Conservation (phyloP, 2,888 invertebrate genomes). For the Drosophila tripunctata region DNA sequence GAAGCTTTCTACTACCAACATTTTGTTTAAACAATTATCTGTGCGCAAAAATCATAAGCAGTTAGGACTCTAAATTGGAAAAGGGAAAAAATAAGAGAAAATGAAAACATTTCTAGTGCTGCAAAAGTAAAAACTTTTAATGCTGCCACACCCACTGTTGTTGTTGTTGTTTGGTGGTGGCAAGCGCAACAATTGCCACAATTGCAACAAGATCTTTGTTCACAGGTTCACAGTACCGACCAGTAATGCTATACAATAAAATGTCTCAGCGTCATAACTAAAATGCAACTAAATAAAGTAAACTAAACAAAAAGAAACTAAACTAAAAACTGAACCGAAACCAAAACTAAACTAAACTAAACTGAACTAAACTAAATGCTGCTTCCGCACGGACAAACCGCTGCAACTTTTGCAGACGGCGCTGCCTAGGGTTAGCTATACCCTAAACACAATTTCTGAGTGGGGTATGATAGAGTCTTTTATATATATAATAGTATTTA, state of each 20-base stretch:
- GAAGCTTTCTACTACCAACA: constrained; percentile 4
- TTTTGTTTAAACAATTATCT: constrained; percentile 27
- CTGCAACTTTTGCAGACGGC: constrained; percentile 52
- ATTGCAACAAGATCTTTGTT: constrained; percentile 14
- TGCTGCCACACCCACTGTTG: constrained; percentile 16
- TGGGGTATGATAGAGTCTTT: background rate
- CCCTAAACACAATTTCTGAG: background rate
- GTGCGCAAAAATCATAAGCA: background rate
- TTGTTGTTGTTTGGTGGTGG: constrained; percentile 17
- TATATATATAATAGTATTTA: no score
- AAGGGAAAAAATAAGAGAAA: background rate
- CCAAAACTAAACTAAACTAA: constrained; percentile 37
- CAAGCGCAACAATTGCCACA: constrained; percentile 18
- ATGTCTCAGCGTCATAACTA: constrained; percentile 58
- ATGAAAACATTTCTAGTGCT: background rate
- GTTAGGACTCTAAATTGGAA: no score
- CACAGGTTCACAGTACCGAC: constrained; percentile 40
- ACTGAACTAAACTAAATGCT: constrained; percentile 41
- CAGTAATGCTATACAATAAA: constrained; percentile 53
- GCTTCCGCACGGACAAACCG: constrained; percentile 43
- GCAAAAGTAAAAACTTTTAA: constrained; percentile 19
- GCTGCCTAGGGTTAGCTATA: background rate
- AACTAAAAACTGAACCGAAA: constrained; percentile 14
- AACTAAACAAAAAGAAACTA: constrained; percentile 29
- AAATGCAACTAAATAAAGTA: constrained; percentile 20